phyloP scores from a whole-genome alignment of 2,888 invertebrate genomes.

The Dasypolia templi region DNA sequence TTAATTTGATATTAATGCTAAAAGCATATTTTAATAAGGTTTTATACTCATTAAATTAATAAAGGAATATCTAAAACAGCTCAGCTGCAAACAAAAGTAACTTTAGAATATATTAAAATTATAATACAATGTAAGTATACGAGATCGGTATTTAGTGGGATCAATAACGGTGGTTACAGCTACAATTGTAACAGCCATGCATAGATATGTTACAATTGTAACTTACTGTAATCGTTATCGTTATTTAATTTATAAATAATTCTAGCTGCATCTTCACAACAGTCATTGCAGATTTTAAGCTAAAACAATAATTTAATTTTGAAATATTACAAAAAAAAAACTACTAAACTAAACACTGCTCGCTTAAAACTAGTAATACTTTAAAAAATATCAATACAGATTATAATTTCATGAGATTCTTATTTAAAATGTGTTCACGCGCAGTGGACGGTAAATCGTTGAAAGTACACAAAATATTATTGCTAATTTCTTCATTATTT shows the following conservation, averaged over 20 bases:
- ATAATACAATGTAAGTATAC: constrained; percentile 16
- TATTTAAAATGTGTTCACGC: constrained; percentile 57
- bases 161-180: not conserved
- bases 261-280: constrained; percentile 52
- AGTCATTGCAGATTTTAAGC: constrained; percentile 34
- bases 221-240: not conserved
- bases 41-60: constrained; percentile 31
- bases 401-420: constrained; percentile 64
- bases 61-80: constrained; percentile 51
- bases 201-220: not conserved
- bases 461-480: constrained; percentile 22
- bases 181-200: not conserved
- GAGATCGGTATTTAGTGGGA: constrained; percentile 50
- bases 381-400: constrained; percentile 56
- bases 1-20: constrained; percentile 34
- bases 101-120: constrained; percentile 41
- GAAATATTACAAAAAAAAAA: constrained; percentile 42
- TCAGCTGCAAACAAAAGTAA: constrained; percentile 60
- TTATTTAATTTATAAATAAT: constrained; percentile 5
- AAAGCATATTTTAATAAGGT: constrained; percentile 34
- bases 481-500: constrained; percentile 27
- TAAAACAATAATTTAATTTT: constrained; percentile 35
- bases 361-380: constrained; percentile 71
- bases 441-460: constrained; percentile 60
- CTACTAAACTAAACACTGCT: constrained; percentile 60